Evolutionary conservation across 2,113 vertebrate species (phyloP), one percentile per base, ranked within the genome.

Genomic region (Leptosomus discolor): DNA sequence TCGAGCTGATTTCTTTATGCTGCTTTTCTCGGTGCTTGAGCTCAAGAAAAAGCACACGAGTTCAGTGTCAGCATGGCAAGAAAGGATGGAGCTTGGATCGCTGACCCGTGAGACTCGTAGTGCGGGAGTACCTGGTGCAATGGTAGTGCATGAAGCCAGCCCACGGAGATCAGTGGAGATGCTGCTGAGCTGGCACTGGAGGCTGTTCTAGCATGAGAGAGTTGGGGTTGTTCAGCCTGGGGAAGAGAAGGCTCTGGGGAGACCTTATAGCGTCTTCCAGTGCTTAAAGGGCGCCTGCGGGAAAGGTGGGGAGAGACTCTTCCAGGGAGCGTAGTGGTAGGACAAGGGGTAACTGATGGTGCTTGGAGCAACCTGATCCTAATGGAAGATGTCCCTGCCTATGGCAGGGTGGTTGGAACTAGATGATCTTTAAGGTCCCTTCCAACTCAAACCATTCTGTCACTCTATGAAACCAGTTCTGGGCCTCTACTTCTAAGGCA

Each of bases 31-130:
- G 29, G 36, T 77, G n/a, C 54, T 81, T 60, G 50, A 30, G n/a
- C 32, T 92, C 68, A 50, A 46, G 43, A 8, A 54, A 24, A n/a
- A 18, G 11, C 34, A 24, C 24, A 37, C 24, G 63, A 53, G 9
- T 27, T 84, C 43, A 30, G 15, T 50, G 63, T 34, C n/a, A 64
- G 68, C 17, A 8, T 36, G 32, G 24, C 63, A 81, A 37, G 78
- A 64, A 45, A 26, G 68, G 37, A 36, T 64, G 81, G 29, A 81
- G 32, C 29, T 87, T 68, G 82, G 60, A 7, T 58, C 2, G 2
- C 73, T 77, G 43, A 14, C 41, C 53, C 7, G 0, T 11, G 79
- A 21, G 17, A 65, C 34, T 56, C 0, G 0, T 15, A 19, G 65
- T 70, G 50, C 60, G 41, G 64, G 45, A 53, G 51, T 67, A 67